phyloP scores from a whole-genome alignment of 1,140 invertebrate species.

The Tribolium castaneum region DNA sequence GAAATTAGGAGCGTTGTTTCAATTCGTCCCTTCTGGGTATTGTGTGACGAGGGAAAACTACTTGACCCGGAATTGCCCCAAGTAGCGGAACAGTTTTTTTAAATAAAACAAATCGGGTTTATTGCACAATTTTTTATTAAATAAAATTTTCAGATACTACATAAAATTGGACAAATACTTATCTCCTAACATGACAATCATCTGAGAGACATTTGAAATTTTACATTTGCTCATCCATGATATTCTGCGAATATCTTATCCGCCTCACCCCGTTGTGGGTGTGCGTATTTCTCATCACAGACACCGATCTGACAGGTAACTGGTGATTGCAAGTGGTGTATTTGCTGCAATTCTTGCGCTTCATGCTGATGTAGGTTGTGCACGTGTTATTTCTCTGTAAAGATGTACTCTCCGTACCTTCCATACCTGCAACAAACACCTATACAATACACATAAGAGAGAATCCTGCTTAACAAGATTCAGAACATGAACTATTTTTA shows the following conservation, averaged over 20 bases:
- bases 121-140: constrained; percentile 6
- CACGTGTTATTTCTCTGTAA: constrained; percentile 73
- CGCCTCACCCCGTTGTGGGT: constrained; percentile 27
- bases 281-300: constrained; percentile 43
- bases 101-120: not conserved
- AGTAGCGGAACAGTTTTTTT: no score
- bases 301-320: constrained; percentile 46
- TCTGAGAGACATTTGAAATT: constrained; percentile 1
- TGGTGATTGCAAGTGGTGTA: constrained; percentile 49
- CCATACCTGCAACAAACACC: constrained; percentile 54
- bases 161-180: constrained; percentile 16
- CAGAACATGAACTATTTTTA: not conserved
- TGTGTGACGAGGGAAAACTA: not conserved
- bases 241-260: constrained; percentile 23
- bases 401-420: constrained; percentile 66
- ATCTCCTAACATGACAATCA: not conserved
- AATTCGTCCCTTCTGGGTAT: not conserved
- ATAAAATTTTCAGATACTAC: not conserved
- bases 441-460: not conserved
- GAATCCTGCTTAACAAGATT: not conserved
- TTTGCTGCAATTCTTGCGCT: constrained; percentile 51
- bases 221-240: constrained; percentile 37
- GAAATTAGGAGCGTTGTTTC: not conserved
- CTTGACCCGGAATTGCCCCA: no score
- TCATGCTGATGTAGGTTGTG: constrained; percentile 70